phyloP scores from a whole-genome alignment of 2,797 vertebrate genomes.

The Glyptemys insculpta region DNA sequence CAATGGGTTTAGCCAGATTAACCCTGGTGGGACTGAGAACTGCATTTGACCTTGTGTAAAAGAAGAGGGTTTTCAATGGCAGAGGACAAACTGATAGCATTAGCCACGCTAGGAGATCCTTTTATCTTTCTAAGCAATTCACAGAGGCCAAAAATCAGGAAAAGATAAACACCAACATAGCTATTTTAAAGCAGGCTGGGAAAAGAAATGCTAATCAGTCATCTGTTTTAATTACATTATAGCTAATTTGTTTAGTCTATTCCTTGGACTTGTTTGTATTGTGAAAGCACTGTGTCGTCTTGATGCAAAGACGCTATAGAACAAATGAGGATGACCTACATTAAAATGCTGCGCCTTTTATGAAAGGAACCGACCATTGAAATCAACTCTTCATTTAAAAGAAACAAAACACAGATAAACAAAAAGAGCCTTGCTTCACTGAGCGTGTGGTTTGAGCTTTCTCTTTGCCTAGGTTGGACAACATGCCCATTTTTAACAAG shows the following conservation, averaged over 20 bases:
- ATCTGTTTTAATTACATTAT: slow-evolving; percentile 4
- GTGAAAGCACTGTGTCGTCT: not conserved
- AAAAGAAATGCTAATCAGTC: slow-evolving; percentile 26
- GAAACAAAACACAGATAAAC: not conserved
- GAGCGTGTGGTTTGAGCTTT: not conserved
- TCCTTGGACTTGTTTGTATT: slow-evolving; percentile 1
- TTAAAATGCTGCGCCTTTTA: not conserved
- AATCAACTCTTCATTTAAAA: not conserved
- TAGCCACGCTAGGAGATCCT: rapidly evolving
- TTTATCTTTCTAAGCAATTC: not conserved
- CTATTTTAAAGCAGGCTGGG: not conserved
- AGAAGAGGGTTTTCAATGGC: not conserved
- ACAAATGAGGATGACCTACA: not conserved
- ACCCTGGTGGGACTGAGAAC: not conserved
- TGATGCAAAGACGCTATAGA: rapidly evolving
- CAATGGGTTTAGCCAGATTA: slow-evolving; percentile 32
- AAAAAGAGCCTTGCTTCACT: rapidly evolving
- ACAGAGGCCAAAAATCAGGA: not conserved
- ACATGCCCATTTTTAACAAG: slow-evolving; percentile 15
- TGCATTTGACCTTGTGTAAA: not conserved
- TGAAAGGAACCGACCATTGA: not conserved
- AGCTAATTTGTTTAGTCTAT: not conserved
- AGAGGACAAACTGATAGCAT: not conserved
- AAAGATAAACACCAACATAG: not conserved
- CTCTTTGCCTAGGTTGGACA: not conserved